These are phyloP conservation scores for Lacerta viridis DNA, from an alignment of 2,797 vertebrate species.

Conservation along the genomic window DNA sequence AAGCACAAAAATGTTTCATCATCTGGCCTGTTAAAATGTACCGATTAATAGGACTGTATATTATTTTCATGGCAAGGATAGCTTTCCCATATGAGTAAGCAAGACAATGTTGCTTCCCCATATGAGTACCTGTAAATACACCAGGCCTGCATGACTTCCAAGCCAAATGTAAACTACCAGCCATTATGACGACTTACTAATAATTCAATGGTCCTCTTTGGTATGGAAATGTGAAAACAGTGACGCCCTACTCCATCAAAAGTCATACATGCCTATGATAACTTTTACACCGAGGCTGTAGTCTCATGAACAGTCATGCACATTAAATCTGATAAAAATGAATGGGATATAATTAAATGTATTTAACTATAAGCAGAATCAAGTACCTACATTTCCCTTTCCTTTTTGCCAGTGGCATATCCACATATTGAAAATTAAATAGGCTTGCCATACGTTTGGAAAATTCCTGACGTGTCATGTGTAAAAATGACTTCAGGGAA, in stretches of 20 bases:
- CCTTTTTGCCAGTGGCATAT: not conserved
- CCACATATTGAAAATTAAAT: not conserved
- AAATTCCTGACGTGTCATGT: too few relatives aligned
- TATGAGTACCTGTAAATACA: not conserved
- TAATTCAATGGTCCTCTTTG: too few relatives aligned
- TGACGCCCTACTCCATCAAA: not conserved
- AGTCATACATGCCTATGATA: not conserved
- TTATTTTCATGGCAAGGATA: not conserved
- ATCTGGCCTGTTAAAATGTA: not conserved
- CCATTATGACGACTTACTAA: not conserved
- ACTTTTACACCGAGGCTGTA: not conserved
- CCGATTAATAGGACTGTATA: not conserved
- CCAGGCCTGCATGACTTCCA: not conserved
- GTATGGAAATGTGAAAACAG: not conserved
- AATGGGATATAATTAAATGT: not conserved
- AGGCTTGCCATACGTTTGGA: too few relatives aligned
- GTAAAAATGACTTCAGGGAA: too few relatives aligned
- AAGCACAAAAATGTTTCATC: not conserved
- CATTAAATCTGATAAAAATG: not conserved
- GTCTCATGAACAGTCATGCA: not conserved
- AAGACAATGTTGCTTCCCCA: not conserved
- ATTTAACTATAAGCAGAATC: not conserved
- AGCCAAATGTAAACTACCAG: not conserved
- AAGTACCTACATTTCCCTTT: not conserved
- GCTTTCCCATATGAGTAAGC: not conserved